A percentile compares a stretch with the other conserved stretches of the same genome.
Conservation (phyloP, 2,888 invertebrate species). For the Ectropis crepuscularia region DNA sequence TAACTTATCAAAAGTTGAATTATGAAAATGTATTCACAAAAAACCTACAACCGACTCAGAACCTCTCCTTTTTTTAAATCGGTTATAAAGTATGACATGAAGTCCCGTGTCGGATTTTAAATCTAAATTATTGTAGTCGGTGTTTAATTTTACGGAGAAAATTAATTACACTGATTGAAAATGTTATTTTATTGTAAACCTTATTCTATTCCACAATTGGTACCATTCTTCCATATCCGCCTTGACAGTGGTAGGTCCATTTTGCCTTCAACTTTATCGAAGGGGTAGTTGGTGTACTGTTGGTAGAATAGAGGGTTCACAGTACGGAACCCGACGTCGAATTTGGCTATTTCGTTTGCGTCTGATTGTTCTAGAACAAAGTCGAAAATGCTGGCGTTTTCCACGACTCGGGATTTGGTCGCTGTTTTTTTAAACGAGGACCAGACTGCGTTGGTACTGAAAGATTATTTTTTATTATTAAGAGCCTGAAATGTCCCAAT, state of each 20-base stretch:
- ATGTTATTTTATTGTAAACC: neutral
- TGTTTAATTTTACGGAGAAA: too few species aligned
- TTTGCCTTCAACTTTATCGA: conserved; percentile 51
- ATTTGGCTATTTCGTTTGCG: conserved; percentile 52
- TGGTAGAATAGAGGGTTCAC: conserved; percentile 59
- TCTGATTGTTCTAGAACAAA: conserved; percentile 61
- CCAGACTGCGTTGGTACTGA: conserved; percentile 68
- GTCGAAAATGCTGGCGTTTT: conserved; percentile 72
- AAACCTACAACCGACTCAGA: too few species aligned
- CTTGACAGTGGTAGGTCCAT: conserved; percentile 47
- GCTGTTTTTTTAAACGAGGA: conserved; percentile 68
- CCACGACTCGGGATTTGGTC: conserved; percentile 58
- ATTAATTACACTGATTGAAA: too few species aligned
- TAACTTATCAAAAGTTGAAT: too few species aligned
- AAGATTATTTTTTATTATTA: too few species aligned
- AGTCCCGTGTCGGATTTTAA: too few species aligned
- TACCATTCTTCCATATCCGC: conserved; percentile 57
- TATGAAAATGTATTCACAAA: too few species aligned
- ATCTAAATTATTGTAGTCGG: too few species aligned
- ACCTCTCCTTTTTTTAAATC: too few species aligned
- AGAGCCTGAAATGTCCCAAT: too few species aligned
- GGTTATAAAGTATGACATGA: too few species aligned
- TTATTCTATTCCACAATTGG: conserved; percentile 35
- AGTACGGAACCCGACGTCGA: conserved; percentile 64
- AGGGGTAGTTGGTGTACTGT: conserved; percentile 58